These are phyloP conservation scores for Pantala flavescens DNA, from an alignment of 1,140 invertebrate genomes.

Conservation along the genomic window DNA sequence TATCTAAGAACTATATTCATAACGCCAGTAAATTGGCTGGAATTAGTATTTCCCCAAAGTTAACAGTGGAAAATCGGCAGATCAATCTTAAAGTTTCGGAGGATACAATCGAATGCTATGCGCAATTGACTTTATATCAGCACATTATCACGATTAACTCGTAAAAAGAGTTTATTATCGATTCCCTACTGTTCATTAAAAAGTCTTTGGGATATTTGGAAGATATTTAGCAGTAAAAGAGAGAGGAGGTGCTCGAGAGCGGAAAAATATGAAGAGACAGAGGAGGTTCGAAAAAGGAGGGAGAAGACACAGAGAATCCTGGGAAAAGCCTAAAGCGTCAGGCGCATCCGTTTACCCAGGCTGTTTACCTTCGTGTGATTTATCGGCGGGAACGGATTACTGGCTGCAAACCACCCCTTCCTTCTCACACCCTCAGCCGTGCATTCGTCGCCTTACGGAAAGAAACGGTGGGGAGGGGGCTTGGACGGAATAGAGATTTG, in stretches of 20 bases:
- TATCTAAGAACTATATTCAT: too few species aligned
- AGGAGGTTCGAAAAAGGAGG: not conserved
- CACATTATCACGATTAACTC: too few species aligned
- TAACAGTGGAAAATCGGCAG: too few species aligned
- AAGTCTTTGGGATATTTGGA: too few species aligned
- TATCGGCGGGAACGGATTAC: slow-evolving; percentile 7
- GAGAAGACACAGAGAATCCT: not conserved
- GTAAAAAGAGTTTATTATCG: too few species aligned
- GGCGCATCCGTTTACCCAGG: slow-evolving; percentile 5
- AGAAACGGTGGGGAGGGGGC: not conserved
- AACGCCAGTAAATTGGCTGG: too few species aligned
- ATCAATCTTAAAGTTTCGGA: too few species aligned
- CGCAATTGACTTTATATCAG: too few species aligned
- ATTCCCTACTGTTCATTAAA: too few species aligned
- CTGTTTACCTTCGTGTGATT: slow-evolving; percentile 9
- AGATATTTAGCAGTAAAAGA: too few species aligned
- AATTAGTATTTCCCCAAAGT: too few species aligned
- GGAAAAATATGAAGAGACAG: not conserved
- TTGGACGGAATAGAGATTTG: not conserved
- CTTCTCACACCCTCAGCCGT: not conserved
- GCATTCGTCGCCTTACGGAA: not conserved
- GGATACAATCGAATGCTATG: too few species aligned
- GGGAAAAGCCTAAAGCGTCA: not conserved
- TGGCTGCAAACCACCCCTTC: not conserved
- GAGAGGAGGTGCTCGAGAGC: not conserved